Base-by-base conservation (phyloP, 64 coral and sea anemone species). In the Montipora foliosa region DNA sequence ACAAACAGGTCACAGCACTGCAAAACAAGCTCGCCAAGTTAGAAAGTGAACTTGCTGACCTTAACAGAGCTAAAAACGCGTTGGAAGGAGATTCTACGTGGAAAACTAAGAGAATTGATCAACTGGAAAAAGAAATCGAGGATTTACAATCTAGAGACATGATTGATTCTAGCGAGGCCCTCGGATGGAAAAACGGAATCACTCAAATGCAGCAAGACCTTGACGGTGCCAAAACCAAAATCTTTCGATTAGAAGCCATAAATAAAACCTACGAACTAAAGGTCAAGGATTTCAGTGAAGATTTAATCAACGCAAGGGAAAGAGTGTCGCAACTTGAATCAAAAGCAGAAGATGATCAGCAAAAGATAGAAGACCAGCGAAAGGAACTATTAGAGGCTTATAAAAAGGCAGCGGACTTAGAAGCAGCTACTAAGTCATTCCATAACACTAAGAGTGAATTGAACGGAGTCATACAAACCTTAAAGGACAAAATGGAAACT, bases 401-500 rank as follows among this genome's bases (percentile, higher is more conserved):
- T 59, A 97, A 97, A 75, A 97, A 97, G 74, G 94, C 91, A 58
- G 93, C 95, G 51, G 95, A 97, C 74, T 70, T 97, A 19, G 95
- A 97, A n/a, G 95, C 95, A 66, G 95, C 95, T 47, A 77, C 81
- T 5, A 93, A 97, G 64, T 95, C 89, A 49, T 90, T 77, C 14
- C 78, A 78, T 17, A 97, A 97, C 13, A 81, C 76, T 25, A 97
- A 97, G 79, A 88, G 70, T 51, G 95, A 97, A 37, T 76, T 95
- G 5, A 89, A 89, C 70, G 93, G 95, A 6, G 95, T 95, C 16
- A 97, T 94, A 47, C 82, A 90, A 17, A 94, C 75, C 57, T 85
- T 97, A 45, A 92, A 88, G 47, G 94, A 94, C 89, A 97, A 92
- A 93, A 94, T 97, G 10, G 81, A 90, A 13, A 77, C 93, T 49